phyloP scores from a whole-genome alignment of 2,888 invertebrate genomes.

The Tromatobia lineatoria region DNA sequence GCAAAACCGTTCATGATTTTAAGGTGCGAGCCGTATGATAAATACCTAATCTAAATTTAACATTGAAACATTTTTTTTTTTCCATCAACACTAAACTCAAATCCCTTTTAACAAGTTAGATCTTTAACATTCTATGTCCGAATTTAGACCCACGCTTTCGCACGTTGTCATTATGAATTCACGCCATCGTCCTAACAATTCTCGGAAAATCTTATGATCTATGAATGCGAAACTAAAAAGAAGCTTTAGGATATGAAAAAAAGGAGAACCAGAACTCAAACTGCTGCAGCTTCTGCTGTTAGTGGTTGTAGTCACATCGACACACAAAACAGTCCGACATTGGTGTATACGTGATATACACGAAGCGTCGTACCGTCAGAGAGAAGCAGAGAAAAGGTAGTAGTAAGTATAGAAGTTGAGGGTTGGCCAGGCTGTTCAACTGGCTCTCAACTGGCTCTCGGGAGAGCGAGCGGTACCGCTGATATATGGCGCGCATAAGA shows the following conservation, averaged over 20 bases:
- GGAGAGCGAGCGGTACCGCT: conserved; percentile 70
- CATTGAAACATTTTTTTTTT: too few species aligned
- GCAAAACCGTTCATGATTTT: too few species aligned
- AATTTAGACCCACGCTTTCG: too few species aligned
- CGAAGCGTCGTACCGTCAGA: background rate
- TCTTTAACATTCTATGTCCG: too few species aligned
- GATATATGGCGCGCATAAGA: conserved; percentile 82
- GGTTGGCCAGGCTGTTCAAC: conserved; percentile 24
- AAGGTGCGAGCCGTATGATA: too few species aligned
- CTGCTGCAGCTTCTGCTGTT: conserved; percentile 2
- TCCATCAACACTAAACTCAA: too few species aligned
- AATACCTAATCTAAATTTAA: too few species aligned
- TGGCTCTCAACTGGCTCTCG: conserved; percentile 44
- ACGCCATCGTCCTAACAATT: background rate
- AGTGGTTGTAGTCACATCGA: background rate
- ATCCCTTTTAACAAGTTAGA: too few species aligned
- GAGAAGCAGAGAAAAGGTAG: conserved; percentile 25
- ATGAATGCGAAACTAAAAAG: background rate
- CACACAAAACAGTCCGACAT: background rate
- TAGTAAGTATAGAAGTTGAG: conserved; percentile 20
- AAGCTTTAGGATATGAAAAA: background rate
- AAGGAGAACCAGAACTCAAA: background rate
- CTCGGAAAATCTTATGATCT: conserved; percentile 22
- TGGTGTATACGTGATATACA: conserved; percentile 6
- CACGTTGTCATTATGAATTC: background rate